Conservation (phyloP, 2,888 invertebrate genomes). For the Prosapia bicincta region DNA sequence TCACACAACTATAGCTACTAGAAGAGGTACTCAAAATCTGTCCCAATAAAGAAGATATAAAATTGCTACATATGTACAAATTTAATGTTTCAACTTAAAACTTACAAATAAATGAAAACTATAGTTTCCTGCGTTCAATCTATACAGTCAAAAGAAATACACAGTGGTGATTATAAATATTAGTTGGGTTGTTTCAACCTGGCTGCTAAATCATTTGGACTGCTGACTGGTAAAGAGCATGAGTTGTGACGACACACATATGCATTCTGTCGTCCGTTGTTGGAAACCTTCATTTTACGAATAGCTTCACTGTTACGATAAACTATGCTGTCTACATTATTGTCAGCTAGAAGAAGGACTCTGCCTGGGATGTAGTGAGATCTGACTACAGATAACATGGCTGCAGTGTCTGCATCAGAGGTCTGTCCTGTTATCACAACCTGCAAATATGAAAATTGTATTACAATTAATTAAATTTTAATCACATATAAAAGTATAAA, state of each 20-base stretch:
- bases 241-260: constrained; percentile 75
- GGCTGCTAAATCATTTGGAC: constrained; percentile 58
- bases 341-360: constrained; percentile 58
- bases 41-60: too few relatives aligned
- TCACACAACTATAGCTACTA: too few relatives aligned
- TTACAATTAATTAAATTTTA: too few relatives aligned
- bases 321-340: constrained; percentile 45
- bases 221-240: constrained; percentile 71
- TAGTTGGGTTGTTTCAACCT: constrained; percentile 49
- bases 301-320: constrained; percentile 49
- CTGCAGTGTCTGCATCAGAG: constrained; percentile 62
- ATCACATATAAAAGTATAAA: too few relatives aligned
- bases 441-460: too few relatives aligned
- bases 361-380: constrained; percentile 63
- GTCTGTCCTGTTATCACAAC: constrained; percentile 64
- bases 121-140: too few relatives aligned
- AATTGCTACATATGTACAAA: too few relatives aligned
- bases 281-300: constrained; percentile 50
- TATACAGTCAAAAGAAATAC: too few relatives aligned
- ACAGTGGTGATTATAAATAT: too few relatives aligned
- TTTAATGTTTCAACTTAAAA: too few relatives aligned
- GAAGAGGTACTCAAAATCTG: too few relatives aligned
- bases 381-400: constrained; percentile 62
- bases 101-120: too few relatives aligned
- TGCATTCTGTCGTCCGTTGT: constrained; percentile 61